These are phyloP conservation scores for Cassiopea andromeda DNA, from an alignment of 30 jellyfish, hydroid and myxozoan species.

Conservation along the genomic window DNA sequence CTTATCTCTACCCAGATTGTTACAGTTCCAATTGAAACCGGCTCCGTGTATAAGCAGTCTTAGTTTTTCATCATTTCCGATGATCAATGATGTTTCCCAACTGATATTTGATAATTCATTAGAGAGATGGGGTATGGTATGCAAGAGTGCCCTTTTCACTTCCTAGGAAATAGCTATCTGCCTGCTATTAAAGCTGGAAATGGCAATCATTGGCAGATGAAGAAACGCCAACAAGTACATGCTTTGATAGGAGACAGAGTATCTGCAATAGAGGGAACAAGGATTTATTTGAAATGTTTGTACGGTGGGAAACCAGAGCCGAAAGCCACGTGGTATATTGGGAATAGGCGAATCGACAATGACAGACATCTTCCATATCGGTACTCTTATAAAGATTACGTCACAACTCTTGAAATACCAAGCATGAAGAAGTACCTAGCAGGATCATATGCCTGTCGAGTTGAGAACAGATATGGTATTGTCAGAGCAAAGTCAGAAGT, in stretches of 20 bases:
- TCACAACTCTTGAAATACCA: conserved; percentile 58
- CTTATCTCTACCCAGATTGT: no score
- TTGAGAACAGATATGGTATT: conserved; percentile 65
- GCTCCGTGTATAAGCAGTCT: no score
- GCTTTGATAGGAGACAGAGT: conserved; percentile 79
- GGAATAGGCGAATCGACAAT: conserved; percentile 66
- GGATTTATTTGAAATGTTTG: conserved; percentile 48
- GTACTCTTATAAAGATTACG: conserved; percentile 58
- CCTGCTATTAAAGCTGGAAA: conserved; percentile 70
- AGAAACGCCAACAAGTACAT: conserved; percentile 5
- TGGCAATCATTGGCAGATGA: conserved; percentile 76
- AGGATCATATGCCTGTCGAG: conserved; percentile 74
- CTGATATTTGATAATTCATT: no score
- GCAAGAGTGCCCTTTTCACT: background rate
- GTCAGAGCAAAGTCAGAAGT: conserved; percentile 53
- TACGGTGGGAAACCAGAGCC: conserved; percentile 88
- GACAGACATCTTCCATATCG: conserved; percentile 18
- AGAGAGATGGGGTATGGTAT: background rate
- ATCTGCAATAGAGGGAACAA: conserved; percentile 76
- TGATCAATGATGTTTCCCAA: no score
- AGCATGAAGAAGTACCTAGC: conserved; percentile 30
- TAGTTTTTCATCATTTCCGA: no score
- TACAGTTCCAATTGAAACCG: no score
- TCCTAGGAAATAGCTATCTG: background rate
- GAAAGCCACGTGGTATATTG: conserved; percentile 74